These are phyloP conservation scores for Drosophila biarmipes DNA, from an alignment of 1,140 invertebrate genomes.

Conservation along the genomic window DNA sequence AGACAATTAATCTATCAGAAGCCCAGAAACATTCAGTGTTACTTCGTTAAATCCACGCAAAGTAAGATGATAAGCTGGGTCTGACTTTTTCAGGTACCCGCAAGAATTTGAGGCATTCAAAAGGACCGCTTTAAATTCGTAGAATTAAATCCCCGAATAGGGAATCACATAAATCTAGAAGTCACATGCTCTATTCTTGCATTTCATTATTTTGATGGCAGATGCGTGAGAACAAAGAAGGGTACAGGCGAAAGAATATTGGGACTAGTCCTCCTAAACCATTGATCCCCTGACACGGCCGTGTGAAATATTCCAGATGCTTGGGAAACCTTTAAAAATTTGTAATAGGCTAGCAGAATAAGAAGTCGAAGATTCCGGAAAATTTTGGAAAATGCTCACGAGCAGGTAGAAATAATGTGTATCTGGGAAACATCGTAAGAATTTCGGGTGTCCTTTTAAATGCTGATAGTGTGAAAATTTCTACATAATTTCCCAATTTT, in stretches of 20 bases:
- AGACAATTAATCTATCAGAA: slow-evolving; percentile 3
- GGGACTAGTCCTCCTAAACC: background rate
- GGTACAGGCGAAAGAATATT: slow-evolving; percentile 24
- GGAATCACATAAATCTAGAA: slow-evolving; percentile 19
- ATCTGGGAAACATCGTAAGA: slow-evolving; percentile 17
- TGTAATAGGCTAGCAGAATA: slow-evolving; percentile 8
- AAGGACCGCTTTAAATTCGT: slow-evolving; percentile 15
- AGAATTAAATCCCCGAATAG: slow-evolving; percentile 23
- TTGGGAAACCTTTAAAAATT: slow-evolving; percentile 28
- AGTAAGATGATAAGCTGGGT: slow-evolving; percentile 5
- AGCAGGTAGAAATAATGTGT: slow-evolving; percentile 34
- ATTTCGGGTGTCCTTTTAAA: slow-evolving; percentile 21
- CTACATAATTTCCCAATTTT: slow-evolving; percentile 1
- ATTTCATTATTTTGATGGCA: slow-evolving; percentile 34
- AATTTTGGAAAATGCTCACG: slow-evolving; percentile 18
- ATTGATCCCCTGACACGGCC: slow-evolving; percentile 21
- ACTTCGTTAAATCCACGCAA: background rate
- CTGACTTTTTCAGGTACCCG: slow-evolving; percentile 25
- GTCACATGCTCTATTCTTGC: slow-evolving; percentile 4
- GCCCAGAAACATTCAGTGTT: background rate
- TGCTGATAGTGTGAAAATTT: slow-evolving; percentile 19
- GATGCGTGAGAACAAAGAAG: slow-evolving; percentile 42
- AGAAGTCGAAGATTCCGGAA: background rate
- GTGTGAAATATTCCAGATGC: slow-evolving; percentile 41
- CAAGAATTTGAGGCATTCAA: slow-evolving; percentile 30